These are phyloP conservation scores for Megastigmus dorsalis DNA, from an alignment of 2,888 invertebrate genomes.

Conservation along the genomic window DNA sequence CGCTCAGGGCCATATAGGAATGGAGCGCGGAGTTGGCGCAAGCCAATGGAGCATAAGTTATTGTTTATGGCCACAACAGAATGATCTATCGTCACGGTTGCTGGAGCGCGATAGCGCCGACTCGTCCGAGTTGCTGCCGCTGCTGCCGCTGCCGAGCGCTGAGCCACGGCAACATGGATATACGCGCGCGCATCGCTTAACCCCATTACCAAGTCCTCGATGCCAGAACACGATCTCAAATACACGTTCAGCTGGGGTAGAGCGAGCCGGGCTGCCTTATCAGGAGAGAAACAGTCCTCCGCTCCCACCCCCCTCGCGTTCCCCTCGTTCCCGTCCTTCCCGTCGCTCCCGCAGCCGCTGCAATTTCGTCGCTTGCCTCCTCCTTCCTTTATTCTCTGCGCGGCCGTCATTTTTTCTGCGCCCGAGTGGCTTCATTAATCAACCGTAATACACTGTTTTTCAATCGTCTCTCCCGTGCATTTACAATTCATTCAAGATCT, in stretches of 20 bases:
- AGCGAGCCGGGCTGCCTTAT: slow-evolving; percentile 59
- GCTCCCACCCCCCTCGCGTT: background rate
- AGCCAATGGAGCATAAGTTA: slow-evolving; percentile 63
- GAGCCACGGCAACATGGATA: slow-evolving; percentile 50
- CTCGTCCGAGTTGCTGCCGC: too few species aligned
- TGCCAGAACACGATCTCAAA: slow-evolving; percentile 71
- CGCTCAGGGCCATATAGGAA: background rate
- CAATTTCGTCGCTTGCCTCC: background rate
- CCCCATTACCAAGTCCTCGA: slow-evolving; percentile 70
- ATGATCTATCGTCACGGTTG: slow-evolving; percentile 70
- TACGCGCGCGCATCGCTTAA: slow-evolving; percentile 58
- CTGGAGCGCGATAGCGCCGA: slow-evolving; percentile 66
- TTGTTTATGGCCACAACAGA: slow-evolving; percentile 68
- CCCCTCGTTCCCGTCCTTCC: background rate
- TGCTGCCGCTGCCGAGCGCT: slow-evolving; percentile 52
- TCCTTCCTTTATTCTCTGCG: too few species aligned
- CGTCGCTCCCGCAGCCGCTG: background rate
- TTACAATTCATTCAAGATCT: too few species aligned
- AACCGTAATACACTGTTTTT: slow-evolving; percentile 45
- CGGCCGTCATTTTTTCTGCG: background rate
- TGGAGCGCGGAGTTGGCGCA: background rate
- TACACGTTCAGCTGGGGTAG: slow-evolving; percentile 60
- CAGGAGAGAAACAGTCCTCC: slow-evolving; percentile 65
- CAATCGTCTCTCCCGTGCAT: too few species aligned
- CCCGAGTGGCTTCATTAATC: slow-evolving; percentile 60